A percentile compares a stretch with the other conserved stretches of the same genome.
Evolutionary conservation across 2,113 vertebrate species (phyloP).

Genomic region (Limnothrissa miodon): DNA sequence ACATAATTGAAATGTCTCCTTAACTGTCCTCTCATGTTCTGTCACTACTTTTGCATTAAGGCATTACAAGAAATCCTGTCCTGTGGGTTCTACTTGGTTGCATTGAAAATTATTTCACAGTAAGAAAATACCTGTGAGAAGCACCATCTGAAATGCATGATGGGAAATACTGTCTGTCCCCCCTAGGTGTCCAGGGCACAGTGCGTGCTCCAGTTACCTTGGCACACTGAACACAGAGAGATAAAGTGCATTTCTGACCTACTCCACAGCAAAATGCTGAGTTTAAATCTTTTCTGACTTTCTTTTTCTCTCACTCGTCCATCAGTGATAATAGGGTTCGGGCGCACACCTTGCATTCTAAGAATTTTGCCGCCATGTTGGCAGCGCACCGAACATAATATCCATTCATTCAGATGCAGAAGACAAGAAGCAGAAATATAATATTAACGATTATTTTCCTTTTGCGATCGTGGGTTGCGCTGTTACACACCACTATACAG

Average conservation of each 20-base stretch:
- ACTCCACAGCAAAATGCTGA: neutral
- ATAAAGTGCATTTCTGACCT: neutral
- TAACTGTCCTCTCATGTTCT: neutral
- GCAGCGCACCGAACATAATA: too few species aligned
- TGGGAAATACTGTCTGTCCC: neutral
- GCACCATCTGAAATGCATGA: neutral
- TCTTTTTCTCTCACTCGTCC: neutral
- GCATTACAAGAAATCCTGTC: neutral
- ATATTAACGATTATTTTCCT: too few species aligned
- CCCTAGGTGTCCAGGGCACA: neutral
- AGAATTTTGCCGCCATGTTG: neutral
- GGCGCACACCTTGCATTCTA: too few species aligned
- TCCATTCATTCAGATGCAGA: too few species aligned
- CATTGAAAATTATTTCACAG: neutral
- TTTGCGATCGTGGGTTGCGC: too few species aligned
- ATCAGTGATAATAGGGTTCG: too few species aligned
- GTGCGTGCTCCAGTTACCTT: slow-evolving; percentile 8
- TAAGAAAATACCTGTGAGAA: neutral
- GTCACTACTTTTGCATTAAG: neutral
- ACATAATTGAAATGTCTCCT: neutral
- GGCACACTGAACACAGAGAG: neutral
- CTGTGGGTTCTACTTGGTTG: neutral
- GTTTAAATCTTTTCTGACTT: neutral
- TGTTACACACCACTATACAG: too few species aligned
- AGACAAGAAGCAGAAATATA: too few species aligned